Evolutionary conservation across 2,797 vertebrate species (phyloP), one percentile per base, ranked within the genome.

Genomic region (Salarias fasciatus): DNA sequence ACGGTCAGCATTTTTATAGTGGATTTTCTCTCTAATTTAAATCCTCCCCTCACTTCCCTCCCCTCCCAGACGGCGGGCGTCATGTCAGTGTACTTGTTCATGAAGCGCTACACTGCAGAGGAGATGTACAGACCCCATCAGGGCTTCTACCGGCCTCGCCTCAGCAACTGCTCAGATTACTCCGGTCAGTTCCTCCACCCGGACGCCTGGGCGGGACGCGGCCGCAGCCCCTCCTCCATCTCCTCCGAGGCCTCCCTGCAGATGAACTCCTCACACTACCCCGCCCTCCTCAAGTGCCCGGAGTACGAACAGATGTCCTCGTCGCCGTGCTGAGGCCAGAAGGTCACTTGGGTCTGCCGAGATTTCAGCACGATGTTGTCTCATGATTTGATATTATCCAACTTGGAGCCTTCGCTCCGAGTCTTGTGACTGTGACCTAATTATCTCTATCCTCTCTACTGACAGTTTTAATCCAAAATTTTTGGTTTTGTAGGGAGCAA

Each of bases 21-120:
- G 13, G n/a, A 14, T 24, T 24, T 3, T 35, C 6, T 4, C 4
- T 31, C 38, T 2, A 2, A 29, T 14, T 2, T 41, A 40, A n/a
- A 55, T 35, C n/a, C 6, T 28, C n/a, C 6, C 1, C 5, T 37
- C 44, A 6, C 60, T 45, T 55, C 12, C 3, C 11, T 1, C 40
- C 11, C 12, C 50, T 11, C 11, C 37, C 89, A 97, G 96, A 92
- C 92, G 0, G 95, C 95, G 0, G 95, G 95, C 2, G 96, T 97
- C 77, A 96, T 97, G 95, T 96, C 95, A 0, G 95, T 97, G 36
- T 96, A 97, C 83, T 90, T 97, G 68, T 97, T 97, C 89, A 96
- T 97, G 95, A 97, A 97, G 88, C 88, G 95, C 15, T 97, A 97
- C 90, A 95, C 95, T 0, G 94, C 95, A 0, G 95, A 96, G 85